These are phyloP conservation scores for Callyntrura sp. DNA, from an alignment of 2,888 invertebrate genomes.

Conservation along the genomic window DNA sequence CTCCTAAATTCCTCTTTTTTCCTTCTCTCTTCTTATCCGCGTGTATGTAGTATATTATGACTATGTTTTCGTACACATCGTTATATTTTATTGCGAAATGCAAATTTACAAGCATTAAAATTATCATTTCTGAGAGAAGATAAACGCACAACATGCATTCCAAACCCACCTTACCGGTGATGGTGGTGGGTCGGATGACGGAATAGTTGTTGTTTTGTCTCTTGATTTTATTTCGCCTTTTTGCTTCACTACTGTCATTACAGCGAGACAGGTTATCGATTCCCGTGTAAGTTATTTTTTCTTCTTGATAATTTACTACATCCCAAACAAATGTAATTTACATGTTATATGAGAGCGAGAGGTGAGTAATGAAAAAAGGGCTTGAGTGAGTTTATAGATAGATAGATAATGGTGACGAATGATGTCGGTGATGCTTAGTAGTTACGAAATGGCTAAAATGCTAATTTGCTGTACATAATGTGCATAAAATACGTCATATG, in stretches of 20 bases:
- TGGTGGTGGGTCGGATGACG: neutral
- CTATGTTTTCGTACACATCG: neutral
- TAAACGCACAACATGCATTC: neutral
- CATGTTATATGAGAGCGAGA: neutral
- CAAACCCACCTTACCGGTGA: neutral
- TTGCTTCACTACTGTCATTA: conserved; percentile 1
- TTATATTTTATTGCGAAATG: conserved; percentile 39
- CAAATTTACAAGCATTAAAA: conserved; percentile 32
- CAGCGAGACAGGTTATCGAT: neutral
- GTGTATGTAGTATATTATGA: conserved; percentile 1
- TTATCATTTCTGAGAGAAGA: neutral
- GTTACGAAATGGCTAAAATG: conserved; percentile 37
- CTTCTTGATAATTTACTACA: neutral
- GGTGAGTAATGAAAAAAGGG: neutral
- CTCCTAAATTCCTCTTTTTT: neutral
- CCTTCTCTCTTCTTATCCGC: neutral
- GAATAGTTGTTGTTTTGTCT: neutral
- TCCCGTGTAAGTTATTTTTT: neutral
- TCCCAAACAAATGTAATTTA: neutral
- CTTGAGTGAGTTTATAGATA: conserved; percentile 1
- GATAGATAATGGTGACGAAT: neutral
- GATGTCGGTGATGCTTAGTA: conserved; percentile 3
- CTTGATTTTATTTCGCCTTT: conserved; percentile 7
- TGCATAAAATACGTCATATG: neutral
- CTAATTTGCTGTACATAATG: conserved; percentile 27